Evolutionary conservation across 2,888 invertebrate genomes (phyloP).

Genomic region (Drosophila rellima): DNA sequence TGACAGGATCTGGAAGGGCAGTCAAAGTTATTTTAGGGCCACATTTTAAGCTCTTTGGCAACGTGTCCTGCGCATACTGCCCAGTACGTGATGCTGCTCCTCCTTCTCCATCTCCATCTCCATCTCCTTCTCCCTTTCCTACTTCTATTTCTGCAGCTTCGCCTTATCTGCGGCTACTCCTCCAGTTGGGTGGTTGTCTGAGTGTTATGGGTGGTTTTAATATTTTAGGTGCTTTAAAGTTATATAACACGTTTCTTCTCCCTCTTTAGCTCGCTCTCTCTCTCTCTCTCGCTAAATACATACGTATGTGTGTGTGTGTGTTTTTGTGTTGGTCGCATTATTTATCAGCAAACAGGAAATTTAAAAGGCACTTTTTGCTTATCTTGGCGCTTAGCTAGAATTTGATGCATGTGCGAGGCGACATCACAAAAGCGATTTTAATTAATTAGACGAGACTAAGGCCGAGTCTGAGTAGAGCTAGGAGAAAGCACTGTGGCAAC

Average conservation of each 20-base stretch:
- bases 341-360: slow-evolving; percentile 81
- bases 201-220: slow-evolving; percentile 71
- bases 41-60: slow-evolving; percentile 80
- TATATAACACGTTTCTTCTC: slow-evolving; percentile 64
- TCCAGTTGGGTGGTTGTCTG: slow-evolving; percentile 53
- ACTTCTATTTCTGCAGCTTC: slow-evolving; percentile 32
- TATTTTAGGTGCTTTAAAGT: slow-evolving; percentile 79
- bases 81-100: slow-evolving; percentile 51
- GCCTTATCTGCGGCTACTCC: slow-evolving; percentile 72
- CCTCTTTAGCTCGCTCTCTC: slow-evolving; percentile 13
- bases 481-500: slow-evolving; percentile 6
- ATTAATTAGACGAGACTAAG: slow-evolving; percentile 66
- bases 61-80: slow-evolving; percentile 74
- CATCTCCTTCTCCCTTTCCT: neutral
- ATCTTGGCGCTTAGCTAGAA: slow-evolving; percentile 73
- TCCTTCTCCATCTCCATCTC: neutral
- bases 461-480: slow-evolving; percentile 11
- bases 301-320: slow-evolving; percentile 20
- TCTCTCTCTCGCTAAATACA: neutral
- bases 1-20: slow-evolving; percentile 59
- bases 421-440: slow-evolving; percentile 74
- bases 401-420: slow-evolving; percentile 60
- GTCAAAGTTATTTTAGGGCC: slow-evolving; percentile 80
- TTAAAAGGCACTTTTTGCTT: slow-evolving; percentile 72
- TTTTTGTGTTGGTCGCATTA: slow-evolving; percentile 57